Conservation (phyloP, 1,140 invertebrate genomes). For the Epicauta chinensis region DNA sequence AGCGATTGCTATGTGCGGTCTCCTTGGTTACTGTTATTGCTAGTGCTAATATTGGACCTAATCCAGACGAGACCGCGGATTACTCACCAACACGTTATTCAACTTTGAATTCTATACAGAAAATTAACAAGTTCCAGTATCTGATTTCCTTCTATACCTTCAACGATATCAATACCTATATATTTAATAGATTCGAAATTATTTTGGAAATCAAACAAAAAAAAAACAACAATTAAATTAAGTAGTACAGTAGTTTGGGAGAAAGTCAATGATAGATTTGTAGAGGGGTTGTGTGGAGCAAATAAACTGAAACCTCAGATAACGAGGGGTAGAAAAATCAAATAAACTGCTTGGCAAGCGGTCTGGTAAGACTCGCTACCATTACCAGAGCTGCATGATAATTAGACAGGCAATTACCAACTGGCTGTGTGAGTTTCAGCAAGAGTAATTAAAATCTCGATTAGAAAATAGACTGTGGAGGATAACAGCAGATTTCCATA, state of each 20-base stretch:
- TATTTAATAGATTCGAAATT: too few relatives aligned
- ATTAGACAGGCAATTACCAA: conserved; percentile 29
- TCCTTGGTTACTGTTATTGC: conserved; percentile 19
- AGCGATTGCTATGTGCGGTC: conserved; percentile 17
- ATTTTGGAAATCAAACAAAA: too few relatives aligned
- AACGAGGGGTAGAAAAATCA: conserved; percentile 12
- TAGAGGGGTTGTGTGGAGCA: too few relatives aligned
- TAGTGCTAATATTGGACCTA: conserved; percentile 19
- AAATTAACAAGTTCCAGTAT: conserved; percentile 2
- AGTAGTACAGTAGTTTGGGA: too few relatives aligned
- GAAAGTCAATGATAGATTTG: too few relatives aligned
- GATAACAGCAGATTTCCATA: too few relatives aligned
- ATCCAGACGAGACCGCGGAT: conserved; percentile 18
- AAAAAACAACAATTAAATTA: too few relatives aligned
- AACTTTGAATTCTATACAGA: conserved; percentile 1
- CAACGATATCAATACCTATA: too few relatives aligned
- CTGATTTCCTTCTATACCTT: too few relatives aligned
- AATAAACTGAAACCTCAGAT: conserved; percentile 13
- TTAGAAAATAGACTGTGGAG: conserved; percentile 18
- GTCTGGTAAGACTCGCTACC: conserved; percentile 2
- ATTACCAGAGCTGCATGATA: conserved; percentile 22
- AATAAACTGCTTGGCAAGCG: conserved; percentile 16
- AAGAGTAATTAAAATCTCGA: conserved; percentile 32
- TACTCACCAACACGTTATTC: conserved; percentile 14
- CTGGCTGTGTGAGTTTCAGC: conserved; percentile 22